Base-by-base conservation (phyloP, 2,888 invertebrate species). In the Drosophila anomalata region DNA sequence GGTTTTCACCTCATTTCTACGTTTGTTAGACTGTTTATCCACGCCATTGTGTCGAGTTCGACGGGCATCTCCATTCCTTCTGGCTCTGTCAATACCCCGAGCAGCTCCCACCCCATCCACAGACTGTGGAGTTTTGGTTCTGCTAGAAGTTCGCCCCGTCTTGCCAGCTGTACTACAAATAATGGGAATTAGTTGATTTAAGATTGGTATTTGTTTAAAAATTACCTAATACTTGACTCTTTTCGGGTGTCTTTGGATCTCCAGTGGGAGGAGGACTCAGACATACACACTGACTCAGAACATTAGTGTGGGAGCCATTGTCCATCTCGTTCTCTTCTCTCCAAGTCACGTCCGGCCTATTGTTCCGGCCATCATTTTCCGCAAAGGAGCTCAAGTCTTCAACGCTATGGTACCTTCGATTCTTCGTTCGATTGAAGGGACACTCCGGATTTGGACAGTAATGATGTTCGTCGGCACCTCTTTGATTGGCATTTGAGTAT, bases 161-260 rank as follows among this genome's bases (percentile, higher is more conserved):
- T 5, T 11, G 33, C 31, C 14, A 55, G 11, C 52, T 56, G 33
- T 51, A 12, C 22, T 33, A 51, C 51, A 33, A 56, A 50, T 36
- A 36, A 9, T 31, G 14, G 51, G 14, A 14, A 51, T 51, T 50
- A 56, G 33, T 33, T 52, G 12, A 31, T 2, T 17, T 24, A 47
- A 14, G 8, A n/a, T 17, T 31, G 12, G 5, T 3, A 5, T 24
- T 3, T 17, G 41, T 22, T 31, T 8, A 9, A 29, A 56, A 31
- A 56, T 50, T 56, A 56, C 56, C 51, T 33, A 3, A 8, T 52
- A 4, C 8, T 6, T 22, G 14, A 17, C 12, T 4, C 33, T n/a
- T 33, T 5, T 5, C 33, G 12, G 33, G 33, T 12, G 12, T n/a
- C 33, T 12, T n/a, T 33, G 12, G 0, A 5, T 2, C 33, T 12